These are phyloP conservation scores for Phycodurus eques DNA, from an alignment of 2,113 vertebrate genomes.

Conservation along the genomic window DNA sequence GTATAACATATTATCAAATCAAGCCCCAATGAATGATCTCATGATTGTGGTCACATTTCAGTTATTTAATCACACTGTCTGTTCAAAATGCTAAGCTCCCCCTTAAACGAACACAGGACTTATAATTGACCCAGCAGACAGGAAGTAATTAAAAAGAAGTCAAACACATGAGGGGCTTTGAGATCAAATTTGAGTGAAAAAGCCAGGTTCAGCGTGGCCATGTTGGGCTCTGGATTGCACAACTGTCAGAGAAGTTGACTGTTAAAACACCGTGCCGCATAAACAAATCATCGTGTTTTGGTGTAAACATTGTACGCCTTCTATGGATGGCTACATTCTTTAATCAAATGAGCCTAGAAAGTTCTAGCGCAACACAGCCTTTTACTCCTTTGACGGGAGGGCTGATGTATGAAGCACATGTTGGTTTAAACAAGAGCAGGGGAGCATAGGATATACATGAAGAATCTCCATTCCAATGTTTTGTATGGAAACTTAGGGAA, in stretches of 20 bases:
- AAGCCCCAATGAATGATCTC: constrained; percentile 49
- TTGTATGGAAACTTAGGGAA: constrained; percentile 86
- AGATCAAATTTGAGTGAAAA: constrained; percentile 66
- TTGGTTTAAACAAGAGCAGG: constrained; percentile 46
- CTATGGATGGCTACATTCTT: constrained; percentile 17
- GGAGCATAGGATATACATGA: constrained; percentile 61
- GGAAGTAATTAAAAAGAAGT: constrained; percentile 77
- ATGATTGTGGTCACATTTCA: constrained; percentile 59
- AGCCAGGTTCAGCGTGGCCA: constrained; percentile 41
- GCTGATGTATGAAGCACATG: constrained; percentile 51
- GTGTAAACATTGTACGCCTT: constrained; percentile 56
- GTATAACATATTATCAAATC: constrained; percentile 59
- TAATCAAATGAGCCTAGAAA: constrained; percentile 29
- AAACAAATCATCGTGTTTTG: constrained; percentile 73
- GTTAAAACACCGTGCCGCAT: constrained; percentile 62
- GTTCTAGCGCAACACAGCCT: constrained; percentile 10
- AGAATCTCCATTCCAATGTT: constrained; percentile 82
- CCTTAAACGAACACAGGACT: constrained; percentile 45
- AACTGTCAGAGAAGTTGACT: constrained; percentile 78
- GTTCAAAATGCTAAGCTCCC: constrained; percentile 38
- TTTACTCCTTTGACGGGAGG: constrained; percentile 21
- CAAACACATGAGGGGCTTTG: constrained; percentile 69
- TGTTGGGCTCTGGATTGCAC: constrained; percentile 72
- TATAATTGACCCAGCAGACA: constrained; percentile 71
- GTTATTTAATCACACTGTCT: constrained; percentile 60